Evolutionary conservation across 1,140 invertebrate genomes (phyloP), one percentile per base, ranked within the genome.

Genomic region (Oncopeltus fasciatus): DNA sequence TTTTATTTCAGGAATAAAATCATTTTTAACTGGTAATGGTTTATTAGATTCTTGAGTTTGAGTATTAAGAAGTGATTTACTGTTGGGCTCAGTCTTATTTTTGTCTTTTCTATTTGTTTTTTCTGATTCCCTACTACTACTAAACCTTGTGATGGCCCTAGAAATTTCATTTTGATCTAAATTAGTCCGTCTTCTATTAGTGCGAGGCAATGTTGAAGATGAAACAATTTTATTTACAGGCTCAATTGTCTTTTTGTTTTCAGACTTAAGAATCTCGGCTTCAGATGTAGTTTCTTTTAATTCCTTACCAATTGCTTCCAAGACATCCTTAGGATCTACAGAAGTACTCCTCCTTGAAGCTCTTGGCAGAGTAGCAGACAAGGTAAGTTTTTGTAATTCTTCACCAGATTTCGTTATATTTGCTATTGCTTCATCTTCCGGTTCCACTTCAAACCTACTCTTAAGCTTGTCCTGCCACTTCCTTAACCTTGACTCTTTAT

Each of bases 401-500:
- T 77, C 73, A 0, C 73, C 73, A 16, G 74, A 71, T 28, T 74
- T 74, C 0, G 71, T 66, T 3, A 76, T 75, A 12, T 77, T 71
- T 0, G 72, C 73, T 4, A 75, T 58, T 16, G 74, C 73, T 0
- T 71, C 71, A n/a, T 69, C 65, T 51, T 71, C 68, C 26, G 69
- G 68, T 12, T 64, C 65, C 20, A 70, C 69, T 27, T 61, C 66
- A 46, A 51, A 61, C 20, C 47, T 70, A 64, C 59, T 66, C 69
- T 78, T 78, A 38, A 81, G 68, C 70, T 79, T 75, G 28, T 81
- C 80, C 70, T 84, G 80, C 82, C 79, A 83, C 63, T 78, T 80
- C 70, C 80, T 80, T 46, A 83, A 70, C 16, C 82, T 72, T 31
- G 73, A 70, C 62, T 85, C 83, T 66, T 79, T 83, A 62, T 84